phyloP scores from a whole-genome alignment of 2,113 vertebrate species.

The Nipponia nippon region DNA sequence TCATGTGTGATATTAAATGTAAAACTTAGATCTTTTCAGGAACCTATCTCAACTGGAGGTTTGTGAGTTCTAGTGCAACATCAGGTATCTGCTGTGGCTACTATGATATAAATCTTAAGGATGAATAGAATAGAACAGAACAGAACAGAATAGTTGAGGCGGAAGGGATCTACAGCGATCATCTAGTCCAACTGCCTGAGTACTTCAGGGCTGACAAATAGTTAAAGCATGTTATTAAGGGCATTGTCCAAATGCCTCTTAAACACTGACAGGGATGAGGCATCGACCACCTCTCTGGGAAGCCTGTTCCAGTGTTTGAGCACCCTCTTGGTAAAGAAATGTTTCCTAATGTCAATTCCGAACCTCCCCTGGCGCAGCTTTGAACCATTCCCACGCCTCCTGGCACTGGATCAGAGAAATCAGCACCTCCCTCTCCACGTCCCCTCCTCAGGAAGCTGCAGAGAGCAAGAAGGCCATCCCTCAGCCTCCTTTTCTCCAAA shows the following conservation, averaged over 20 bases:
- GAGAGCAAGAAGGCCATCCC: not conserved
- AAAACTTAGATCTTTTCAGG: not conserved
- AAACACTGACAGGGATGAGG: not conserved
- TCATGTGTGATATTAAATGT: not conserved
- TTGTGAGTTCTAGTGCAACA: not conserved
- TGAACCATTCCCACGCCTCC: accelerated
- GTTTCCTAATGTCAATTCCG: not conserved
- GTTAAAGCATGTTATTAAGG: not conserved
- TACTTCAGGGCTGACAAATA: not conserved
- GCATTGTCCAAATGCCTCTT: not conserved
- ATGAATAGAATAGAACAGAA: not conserved
- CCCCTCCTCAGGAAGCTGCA: not conserved
- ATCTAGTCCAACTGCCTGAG: not conserved
- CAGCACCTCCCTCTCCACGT: not conserved
- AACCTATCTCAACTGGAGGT: not conserved
- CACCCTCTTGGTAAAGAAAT: not conserved
- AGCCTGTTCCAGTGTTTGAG: not conserved
- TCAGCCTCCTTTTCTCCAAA: not conserved
- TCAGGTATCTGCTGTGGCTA: not conserved
- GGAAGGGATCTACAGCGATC: not conserved
- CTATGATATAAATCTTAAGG: not conserved
- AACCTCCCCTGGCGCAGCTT: not conserved
- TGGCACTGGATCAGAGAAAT: not conserved
- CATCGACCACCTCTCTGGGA: not conserved
- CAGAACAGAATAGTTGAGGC: not conserved